A percentile compares a stretch with the other conserved stretches of the same genome.
Evolutionary conservation across 2,888 invertebrate species (phyloP).

Genomic region (Priocnemis perturbator): DNA sequence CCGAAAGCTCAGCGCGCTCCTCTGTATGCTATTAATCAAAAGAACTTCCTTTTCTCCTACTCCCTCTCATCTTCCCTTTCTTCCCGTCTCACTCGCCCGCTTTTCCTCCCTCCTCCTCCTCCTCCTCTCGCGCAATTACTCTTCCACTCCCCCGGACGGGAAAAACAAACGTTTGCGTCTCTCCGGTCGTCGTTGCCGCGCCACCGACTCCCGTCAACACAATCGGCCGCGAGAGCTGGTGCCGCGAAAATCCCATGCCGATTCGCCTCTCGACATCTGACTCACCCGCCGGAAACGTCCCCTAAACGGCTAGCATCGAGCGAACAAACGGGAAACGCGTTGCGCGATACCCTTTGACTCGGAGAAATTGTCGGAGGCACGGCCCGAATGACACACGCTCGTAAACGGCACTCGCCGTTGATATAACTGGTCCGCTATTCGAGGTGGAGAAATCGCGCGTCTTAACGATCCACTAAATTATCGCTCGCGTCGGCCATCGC

Average conservation of each 20-base stretch:
- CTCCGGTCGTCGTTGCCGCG: not conserved
- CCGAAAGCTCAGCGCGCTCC: slow-evolving; percentile 60
- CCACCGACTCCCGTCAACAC: not conserved
- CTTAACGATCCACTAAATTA: slow-evolving; percentile 50
- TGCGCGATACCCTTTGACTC: not conserved
- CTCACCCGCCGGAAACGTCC: slow-evolving; percentile 12
- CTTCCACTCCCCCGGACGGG: slow-evolving; percentile 16
- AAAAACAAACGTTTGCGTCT: slow-evolving; percentile 1
- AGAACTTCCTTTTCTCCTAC: slow-evolving; percentile 54
- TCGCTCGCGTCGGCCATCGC: slow-evolving; percentile 20
- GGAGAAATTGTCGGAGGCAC: not conserved
- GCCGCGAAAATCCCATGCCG: not conserved
- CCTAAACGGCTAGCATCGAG: slow-evolving; percentile 11
- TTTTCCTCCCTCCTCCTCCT: slow-evolving; percentile 18
- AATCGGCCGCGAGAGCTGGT: no score
- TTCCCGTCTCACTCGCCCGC: slow-evolving; percentile 10
- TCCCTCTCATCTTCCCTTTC: slow-evolving; percentile 34
- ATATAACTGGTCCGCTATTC: not conserved
- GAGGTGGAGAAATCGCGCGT: slow-evolving; percentile 33
- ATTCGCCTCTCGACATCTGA: not conserved
- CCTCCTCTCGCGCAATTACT: slow-evolving; percentile 22
- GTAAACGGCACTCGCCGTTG: not conserved
- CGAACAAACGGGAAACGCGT: slow-evolving; percentile 1
- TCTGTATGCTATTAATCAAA: slow-evolving; percentile 70
- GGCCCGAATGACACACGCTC: slow-evolving; percentile 2